Conservation (phyloP, 1,140 invertebrate species). For the Euura saliciscinereae region DNA sequence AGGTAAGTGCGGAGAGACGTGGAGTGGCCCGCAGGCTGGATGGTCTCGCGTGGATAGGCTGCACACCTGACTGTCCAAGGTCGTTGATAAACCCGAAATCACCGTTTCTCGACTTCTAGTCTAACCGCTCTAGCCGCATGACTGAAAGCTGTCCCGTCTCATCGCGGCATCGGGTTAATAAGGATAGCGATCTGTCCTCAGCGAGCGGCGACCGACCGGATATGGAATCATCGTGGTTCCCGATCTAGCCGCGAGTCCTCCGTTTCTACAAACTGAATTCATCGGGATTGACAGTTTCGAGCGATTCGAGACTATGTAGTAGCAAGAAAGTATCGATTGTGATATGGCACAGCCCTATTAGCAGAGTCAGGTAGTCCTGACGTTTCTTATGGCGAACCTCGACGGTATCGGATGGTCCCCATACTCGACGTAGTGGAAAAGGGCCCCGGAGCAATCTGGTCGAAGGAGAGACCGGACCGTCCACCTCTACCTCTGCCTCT, state of each 20-base stretch:
- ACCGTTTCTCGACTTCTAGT: not conserved
- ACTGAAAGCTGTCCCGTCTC: not conserved
- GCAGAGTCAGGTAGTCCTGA: not conserved
- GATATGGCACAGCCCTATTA: too few species aligned
- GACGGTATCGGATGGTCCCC: not conserved
- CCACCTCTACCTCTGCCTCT: conserved; percentile 44
- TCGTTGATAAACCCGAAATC: not conserved
- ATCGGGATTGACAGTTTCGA: too few species aligned
- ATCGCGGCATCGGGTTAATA: not conserved
- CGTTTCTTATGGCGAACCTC: not conserved
- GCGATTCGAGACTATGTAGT: too few species aligned
- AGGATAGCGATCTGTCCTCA: not conserved
- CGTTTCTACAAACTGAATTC: too few species aligned
- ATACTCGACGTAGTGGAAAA: not conserved
- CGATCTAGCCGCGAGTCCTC: too few species aligned
- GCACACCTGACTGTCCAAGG: not conserved
- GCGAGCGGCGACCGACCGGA: too few species aligned
- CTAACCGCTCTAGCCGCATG: not conserved
- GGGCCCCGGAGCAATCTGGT: not conserved
- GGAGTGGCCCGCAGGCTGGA: not conserved
- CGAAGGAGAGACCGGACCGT: not conserved
- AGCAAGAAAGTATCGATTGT: too few species aligned
- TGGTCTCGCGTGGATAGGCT: not conserved
- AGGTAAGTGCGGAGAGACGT: conserved; percentile 7
- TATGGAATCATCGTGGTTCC: too few species aligned